Evolutionary conservation across 2,113 vertebrate genomes (phyloP), one percentile per base, ranked within the genome.

Genomic region (Amphiprion ocellaris): DNA sequence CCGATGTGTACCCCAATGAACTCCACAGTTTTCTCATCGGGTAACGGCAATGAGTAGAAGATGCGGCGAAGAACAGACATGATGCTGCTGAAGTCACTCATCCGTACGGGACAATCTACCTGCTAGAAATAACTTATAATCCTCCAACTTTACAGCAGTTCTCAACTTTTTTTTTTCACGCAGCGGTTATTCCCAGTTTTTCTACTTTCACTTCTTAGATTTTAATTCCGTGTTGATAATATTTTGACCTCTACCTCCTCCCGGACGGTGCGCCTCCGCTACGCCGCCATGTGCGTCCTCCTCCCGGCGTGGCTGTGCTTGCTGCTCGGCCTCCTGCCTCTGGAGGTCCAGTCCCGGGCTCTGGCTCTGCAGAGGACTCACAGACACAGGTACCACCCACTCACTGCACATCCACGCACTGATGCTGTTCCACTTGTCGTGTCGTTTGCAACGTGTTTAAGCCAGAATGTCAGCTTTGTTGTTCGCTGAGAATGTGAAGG

Each of bases 261-360:
- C 69, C 46, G 75, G 74, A 63, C 28, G 19, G 71, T 33, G 73
- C 69, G 79, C 66, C 26, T 79, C 44, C 14, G 5, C 52, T 46
- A 49, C 58, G 14, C 77, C 66, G 79, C 54, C 21, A 92, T 93
- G 92, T 68, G 83, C 21, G 77, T 61, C 30, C 83, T 81, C 28
- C 69, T 69, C 53, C 71, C 85, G 64, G 79, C 81, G 44, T 91
- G 90, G 87, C 55, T 90, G 67, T 94, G 83, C 37, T 53, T 91
- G 76, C 63, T 93, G 81, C 83, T 93, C 75, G 68, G 87, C 65
- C 62, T 92, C 72, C 65, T 93, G 55, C 69, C 89, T 63, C 56
- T 90, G 75, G 87, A 92, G 69, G 61, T 86, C 70, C 88, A 86
- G 73, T 53, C 82, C 60, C 69, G 70, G 37, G 71, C 64, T 46